Base-by-base conservation (phyloP, 2,113 vertebrate genomes). In the Chauna torquata region DNA sequence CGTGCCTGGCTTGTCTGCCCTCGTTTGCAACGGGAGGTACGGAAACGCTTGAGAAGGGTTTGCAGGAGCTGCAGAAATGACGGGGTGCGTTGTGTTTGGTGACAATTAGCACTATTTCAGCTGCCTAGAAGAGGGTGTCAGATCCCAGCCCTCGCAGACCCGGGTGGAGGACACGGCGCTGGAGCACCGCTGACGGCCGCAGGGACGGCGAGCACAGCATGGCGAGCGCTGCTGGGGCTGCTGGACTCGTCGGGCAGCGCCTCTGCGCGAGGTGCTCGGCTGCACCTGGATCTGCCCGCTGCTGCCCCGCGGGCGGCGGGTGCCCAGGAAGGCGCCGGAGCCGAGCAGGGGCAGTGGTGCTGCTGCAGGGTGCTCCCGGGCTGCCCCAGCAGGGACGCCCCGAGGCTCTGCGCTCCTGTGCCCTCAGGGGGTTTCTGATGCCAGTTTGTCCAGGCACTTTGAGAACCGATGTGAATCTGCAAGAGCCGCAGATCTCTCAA, bases 181-280 rank as follows among this genome's bases (percentile, higher is more conserved):
- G 61, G 47, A 27, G 28, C 65, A 28, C 47, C 1, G 2, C 52
- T 36, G 7, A 28, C n/a, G n/a, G 45, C 34, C 1, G 0, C 36
- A 25, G 79, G 49, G 11, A 50, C 49, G 42, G 42, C 42, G 42
- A 42, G 42, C n/a, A n/a, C n/a, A n/a, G n/a, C n/a, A n/a, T n/a
- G n/a, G n/a, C 12, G 42, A 50, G 49, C 49, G 11, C 23, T 50
- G 23, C 49, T 38, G 32, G 66, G 44, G 45, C n/a, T 52, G 50
- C 50, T 25, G 50, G 50, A 24, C 50, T 24, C 24, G 6, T 12
- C 32, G 1, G 2, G 8, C 32, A 15, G 11, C 2, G 12, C 32
- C 45, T 24, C 16, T 66, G 50, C 24, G 13, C 14, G 50, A 49
- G 47, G 47, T 22, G 47, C 47, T 10, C 47, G 19, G 47, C 22